Evolutionary conservation across 2,797 vertebrate species (phyloP), one percentile per base, ranked within the genome.

Genomic region (Anableps anableps): DNA sequence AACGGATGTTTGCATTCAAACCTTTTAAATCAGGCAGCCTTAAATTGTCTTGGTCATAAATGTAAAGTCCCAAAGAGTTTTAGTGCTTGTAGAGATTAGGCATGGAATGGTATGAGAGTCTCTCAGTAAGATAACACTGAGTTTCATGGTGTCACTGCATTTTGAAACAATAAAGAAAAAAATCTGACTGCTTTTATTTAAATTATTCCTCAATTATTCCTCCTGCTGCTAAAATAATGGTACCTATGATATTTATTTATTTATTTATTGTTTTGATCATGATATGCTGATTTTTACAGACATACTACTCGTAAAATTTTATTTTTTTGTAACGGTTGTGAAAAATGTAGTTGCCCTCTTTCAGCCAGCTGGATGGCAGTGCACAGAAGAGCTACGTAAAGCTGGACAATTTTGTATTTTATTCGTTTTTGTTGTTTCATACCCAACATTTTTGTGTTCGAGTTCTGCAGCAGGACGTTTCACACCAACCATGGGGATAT

Each of bases 11-110:
- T 66, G 62, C 34, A 43, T 34, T 41, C 53, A 76, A 26, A 74
- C 55, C 74, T 50, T 72, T 79, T 34, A 23, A 79, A 64, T 78
- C 73, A 73, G 60, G 72, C 76, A 68, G 60, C 19, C 23, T 79
- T 51, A 71, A 48, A 72, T 86, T 85, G 53, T 5, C 19, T 66
- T 79, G 73, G 38, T 79, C 26, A 75, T 64, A 70, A 81, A 80
- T 83, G 72, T 34, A 55, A 51, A 47, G 26, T 72, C 53, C 73
- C 41, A 26, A 64, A 60, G 64, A 43, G 71, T 43, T 23, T 77
- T 53, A 72, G 34, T 55, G 73, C 36, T 58, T 4, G 6, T 62
- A 34, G 58, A 62, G 58, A 62, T 62, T 62, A 62, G 58, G 16
- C 58, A 34, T 34, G 29, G 14, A 16, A 16, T 60, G n/a, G 1